Base-by-base conservation (phyloP, 2,797 vertebrate species). In the Enteromius viviparus region DNA sequence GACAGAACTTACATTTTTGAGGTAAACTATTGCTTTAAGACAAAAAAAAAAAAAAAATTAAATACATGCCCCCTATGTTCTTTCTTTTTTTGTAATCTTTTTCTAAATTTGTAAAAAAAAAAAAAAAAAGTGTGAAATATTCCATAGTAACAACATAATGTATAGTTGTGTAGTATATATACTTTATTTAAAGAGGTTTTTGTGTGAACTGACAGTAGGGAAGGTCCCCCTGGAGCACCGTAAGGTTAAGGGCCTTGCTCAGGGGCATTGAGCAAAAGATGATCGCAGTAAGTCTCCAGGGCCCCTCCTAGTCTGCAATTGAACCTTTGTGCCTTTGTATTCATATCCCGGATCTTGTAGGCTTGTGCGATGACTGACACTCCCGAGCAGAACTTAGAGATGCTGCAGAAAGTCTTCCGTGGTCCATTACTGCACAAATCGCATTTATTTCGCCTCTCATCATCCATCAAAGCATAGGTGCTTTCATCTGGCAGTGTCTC, bases 401-500 rank as follows among this genome's bases (percentile, higher is more conserved):
- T 65, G 76, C 87, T 82, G 76, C 76, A 83, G 74, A 84, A 72
- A 76, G 81, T 87, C 81, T 75, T 84, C 66, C 76, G 71, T 82
- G 82, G 64, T 88, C 88, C 84, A 89, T 88, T 89, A 87, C 76
- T 62, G 69, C 32, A 9, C 69, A 89, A 89, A 89, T 89, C 26
- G 14, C 85, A 87, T 89, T 88, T 82, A 81, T 80, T 76, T 75
- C 17, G 85, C 65, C 72, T 81, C 87, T 80, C 80, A 82, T 84
- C 88, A 78, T 89, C 74, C 62, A 85, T 89, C 87, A 89, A 65
- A 87, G 82, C 77, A 47, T 47, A 81, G 72, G 76, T 76, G 75
- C 87, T 89, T 89, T 89, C 82, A 89, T 89, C 85, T 85, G 71
- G 34, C 87, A 82, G 84, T 75, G 87, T 83, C 82, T 85, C 85